phyloP scores from a whole-genome alignment of 2,888 invertebrate species.

The Leucophenga maculata region DNA sequence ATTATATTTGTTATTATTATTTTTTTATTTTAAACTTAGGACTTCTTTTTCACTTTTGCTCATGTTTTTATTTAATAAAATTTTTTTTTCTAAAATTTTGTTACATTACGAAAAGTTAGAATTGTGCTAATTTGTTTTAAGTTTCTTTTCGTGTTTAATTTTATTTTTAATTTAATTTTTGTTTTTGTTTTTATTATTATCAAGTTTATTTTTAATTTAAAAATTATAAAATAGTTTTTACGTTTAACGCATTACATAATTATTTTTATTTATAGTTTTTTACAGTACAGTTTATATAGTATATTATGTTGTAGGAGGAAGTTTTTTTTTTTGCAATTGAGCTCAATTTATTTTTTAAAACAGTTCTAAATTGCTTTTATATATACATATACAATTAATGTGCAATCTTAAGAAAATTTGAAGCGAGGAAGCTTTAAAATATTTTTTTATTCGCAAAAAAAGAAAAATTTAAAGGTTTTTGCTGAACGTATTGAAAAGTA shows the following conservation, averaged over 20 bases:
- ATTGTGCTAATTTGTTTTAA: constrained; percentile 20
- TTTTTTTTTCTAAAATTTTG: constrained; percentile 13
- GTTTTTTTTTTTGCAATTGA: no score
- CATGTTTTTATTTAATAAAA: background rate
- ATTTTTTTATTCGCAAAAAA: no score
- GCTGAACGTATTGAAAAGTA: no score
- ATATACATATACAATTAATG: no score
- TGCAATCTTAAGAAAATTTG: no score
- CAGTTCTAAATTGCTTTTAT: no score
- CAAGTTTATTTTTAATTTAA: constrained; percentile 7
- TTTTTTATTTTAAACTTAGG: constrained; percentile 31
- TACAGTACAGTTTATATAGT: background rate
- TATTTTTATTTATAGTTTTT: background rate
- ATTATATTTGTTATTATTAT: no score
- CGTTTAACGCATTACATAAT: constrained; percentile 4
- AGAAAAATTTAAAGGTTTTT: no score
- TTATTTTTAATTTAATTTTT: background rate
- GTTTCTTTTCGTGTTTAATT: constrained; percentile 10
- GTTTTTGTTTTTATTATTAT: constrained; percentile 5
- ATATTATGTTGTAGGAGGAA: no score
- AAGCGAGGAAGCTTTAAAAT: no score
- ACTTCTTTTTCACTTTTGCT: constrained; percentile 14
- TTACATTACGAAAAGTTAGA: background rate
- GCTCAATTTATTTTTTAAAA: no score
- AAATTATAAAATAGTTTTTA: constrained; percentile 8